phyloP scores from a whole-genome alignment of 2,797 vertebrate species.

The Xenentodon cancila region DNA sequence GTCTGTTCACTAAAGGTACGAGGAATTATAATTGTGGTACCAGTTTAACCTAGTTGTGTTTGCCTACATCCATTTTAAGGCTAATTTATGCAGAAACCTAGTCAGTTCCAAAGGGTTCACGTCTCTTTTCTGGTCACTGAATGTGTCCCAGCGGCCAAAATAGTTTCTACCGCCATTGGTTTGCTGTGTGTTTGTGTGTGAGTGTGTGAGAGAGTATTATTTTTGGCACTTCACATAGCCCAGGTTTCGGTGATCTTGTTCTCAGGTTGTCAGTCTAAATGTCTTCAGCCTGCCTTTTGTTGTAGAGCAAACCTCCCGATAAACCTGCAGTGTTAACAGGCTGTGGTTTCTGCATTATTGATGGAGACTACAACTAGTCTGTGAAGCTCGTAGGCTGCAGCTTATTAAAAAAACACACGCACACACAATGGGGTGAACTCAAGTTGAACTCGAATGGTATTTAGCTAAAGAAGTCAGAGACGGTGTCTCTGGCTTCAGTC shows the following conservation, averaged over 20 bases:
- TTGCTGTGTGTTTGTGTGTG: no score
- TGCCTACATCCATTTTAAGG: no score
- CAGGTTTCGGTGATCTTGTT: not conserved
- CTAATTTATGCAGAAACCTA: no score
- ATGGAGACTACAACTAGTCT: constrained; percentile 61
- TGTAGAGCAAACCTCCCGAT: constrained; percentile 16
- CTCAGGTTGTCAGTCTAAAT: constrained; percentile 34
- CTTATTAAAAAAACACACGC: constrained; percentile 38
- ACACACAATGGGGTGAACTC: constrained; percentile 63
- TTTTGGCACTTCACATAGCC: no score
- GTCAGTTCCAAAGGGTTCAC: no score
- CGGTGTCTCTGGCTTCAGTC: constrained; percentile 14
- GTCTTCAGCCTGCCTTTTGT: constrained; percentile 31
- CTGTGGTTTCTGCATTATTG: constrained; percentile 71
- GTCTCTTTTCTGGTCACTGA: no score
- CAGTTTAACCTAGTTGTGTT: no score
- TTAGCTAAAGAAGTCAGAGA: constrained; percentile 32
- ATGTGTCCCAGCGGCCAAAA: no score
- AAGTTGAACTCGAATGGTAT: constrained; percentile 57
- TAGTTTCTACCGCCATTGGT: no score
- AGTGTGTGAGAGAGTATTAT: no score
- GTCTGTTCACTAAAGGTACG: no score
- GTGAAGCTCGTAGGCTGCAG: constrained; percentile 59
- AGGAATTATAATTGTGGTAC: no score
- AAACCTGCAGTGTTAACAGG: constrained; percentile 53